Evolutionary conservation across 2,888 invertebrate genomes (phyloP).

Genomic region (Eupithecia dodoneata): DNA sequence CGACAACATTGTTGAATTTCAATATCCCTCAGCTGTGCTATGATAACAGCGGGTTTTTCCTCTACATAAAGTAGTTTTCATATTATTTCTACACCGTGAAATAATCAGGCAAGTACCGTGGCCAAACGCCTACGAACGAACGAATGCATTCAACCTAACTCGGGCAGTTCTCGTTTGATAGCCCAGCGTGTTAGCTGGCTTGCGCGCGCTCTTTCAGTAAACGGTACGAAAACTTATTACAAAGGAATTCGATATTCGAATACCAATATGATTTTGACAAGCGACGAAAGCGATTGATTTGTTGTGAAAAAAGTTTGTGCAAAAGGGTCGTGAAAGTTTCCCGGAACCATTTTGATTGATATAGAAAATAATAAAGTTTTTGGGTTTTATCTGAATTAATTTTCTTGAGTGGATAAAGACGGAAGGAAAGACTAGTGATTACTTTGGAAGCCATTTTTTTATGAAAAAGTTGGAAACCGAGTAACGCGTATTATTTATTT

Average conservation of each 20-base stretch:
- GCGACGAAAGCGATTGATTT: not conserved
- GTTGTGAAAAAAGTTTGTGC: not conserved
- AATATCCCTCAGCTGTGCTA: not conserved
- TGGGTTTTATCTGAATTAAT: not conserved
- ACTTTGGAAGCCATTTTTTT: not conserved
- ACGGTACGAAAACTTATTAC: slow-evolving; percentile 22
- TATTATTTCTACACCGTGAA: not conserved
- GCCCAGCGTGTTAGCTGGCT: slow-evolving; percentile 14
- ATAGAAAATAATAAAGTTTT: not conserved
- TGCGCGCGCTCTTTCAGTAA: slow-evolving; percentile 4
- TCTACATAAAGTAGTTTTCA: not conserved
- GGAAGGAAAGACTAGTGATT: not conserved
- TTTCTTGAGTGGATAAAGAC: not conserved
- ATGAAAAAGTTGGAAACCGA: not conserved
- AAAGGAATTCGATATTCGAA: not conserved
- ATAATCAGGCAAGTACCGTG: not conserved
- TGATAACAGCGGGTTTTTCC: not conserved
- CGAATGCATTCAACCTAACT: not conserved
- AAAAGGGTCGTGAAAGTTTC: not conserved
- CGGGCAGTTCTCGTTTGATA: slow-evolving; percentile 11
- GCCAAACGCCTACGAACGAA: slow-evolving; percentile 1
- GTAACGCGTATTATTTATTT: not conserved
- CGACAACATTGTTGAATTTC: not conserved
- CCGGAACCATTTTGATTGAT: not conserved
- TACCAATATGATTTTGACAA: not conserved